A percentile compares a stretch with the other conserved stretches of the same genome.
phyloP scores from a whole-genome alignment of 2,113 vertebrate species.

The Rhodinocichla rosea region DNA sequence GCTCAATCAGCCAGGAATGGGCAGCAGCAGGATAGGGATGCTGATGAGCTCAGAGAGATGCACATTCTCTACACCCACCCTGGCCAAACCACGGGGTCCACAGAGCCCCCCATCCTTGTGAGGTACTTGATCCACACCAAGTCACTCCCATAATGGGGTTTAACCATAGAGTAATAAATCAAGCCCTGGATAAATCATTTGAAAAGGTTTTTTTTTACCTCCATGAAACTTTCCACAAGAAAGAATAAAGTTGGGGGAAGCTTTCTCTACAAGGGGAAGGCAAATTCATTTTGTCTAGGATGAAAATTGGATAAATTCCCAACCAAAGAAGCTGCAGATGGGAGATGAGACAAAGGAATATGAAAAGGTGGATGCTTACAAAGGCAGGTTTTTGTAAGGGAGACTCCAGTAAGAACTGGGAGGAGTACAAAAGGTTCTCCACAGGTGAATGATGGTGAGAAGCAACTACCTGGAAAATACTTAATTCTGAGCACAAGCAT shows the following conservation, averaged over 20 bases:
- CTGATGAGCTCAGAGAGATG: neutral
- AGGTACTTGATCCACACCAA: neutral
- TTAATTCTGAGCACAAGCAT: neutral
- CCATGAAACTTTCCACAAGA: neutral
- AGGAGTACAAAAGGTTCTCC: neutral
- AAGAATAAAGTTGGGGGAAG: neutral
- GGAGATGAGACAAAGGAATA: neutral
- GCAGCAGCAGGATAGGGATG: neutral
- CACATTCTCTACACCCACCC: neutral
- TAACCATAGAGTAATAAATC: neutral
- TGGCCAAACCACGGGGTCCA: neutral
- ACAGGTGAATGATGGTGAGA: accelerated
- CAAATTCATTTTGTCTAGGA: neutral
- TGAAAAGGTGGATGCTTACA: neutral
- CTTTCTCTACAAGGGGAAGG: neutral
- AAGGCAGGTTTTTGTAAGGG: neutral
- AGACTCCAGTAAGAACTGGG: neutral
- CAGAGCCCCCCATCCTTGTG: accelerated
- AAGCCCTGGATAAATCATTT: neutral
- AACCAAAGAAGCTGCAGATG: neutral
- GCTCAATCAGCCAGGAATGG: neutral
- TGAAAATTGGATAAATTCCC: neutral
- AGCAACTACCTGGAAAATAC: neutral
- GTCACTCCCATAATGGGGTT: neutral
- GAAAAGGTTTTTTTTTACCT: neutral